Evolutionary conservation across 2,797 vertebrate species (phyloP).

Genomic region (Intellagama lesueurii): DNA sequence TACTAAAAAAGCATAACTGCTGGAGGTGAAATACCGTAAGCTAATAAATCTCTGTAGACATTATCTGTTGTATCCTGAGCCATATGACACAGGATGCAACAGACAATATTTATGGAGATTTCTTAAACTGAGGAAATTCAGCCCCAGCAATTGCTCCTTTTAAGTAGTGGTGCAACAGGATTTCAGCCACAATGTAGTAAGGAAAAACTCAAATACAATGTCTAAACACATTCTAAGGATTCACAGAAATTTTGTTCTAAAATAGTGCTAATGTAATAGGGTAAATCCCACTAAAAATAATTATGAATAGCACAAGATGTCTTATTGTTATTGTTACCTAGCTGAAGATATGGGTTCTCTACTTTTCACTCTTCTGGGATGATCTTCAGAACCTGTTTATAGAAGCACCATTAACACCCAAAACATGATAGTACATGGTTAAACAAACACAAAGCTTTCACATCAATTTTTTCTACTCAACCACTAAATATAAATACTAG

Average conservation of each 20-base stretch:
- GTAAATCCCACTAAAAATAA: neutral
- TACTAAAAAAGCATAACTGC: too few species aligned
- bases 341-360: neutral
- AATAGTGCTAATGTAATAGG: neutral
- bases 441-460: neutral
- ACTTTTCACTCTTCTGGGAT: neutral
- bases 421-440: neutral
- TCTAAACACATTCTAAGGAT: neutral
- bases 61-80: too few species aligned
- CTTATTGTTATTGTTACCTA: conserved; percentile 23
- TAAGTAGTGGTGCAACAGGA: too few species aligned
- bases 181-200: neutral
- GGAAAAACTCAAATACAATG: neutral
- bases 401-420: conserved; percentile 18
- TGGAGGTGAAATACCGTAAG: too few species aligned
- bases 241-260: neutral
- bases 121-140: too few species aligned
- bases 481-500: neutral
- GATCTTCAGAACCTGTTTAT: conserved; percentile 29
- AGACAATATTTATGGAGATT: too few species aligned
- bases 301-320: neutral
- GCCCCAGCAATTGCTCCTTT: too few species aligned
- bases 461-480: neutral
- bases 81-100: too few species aligned
- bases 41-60: too few species aligned